Conservation (phyloP, 2,113 vertebrate species). For the Saimiri boliviensis region DNA sequence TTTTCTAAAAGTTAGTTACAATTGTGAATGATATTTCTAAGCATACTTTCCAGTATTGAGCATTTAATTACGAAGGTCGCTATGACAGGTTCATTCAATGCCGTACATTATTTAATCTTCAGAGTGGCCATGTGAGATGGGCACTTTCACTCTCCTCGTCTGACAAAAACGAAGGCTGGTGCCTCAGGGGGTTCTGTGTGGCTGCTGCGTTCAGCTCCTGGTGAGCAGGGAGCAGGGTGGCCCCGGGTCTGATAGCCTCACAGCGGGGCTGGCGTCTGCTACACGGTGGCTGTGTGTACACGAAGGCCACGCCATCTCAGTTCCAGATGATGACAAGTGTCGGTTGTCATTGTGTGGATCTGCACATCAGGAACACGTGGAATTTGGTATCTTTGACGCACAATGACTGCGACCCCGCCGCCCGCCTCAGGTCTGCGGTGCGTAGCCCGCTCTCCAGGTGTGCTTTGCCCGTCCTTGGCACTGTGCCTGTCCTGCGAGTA, state of each 20-base stretch:
- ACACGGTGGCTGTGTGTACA: background rate
- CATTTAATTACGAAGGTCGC: background rate
- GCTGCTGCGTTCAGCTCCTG: accelerated
- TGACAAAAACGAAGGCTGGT: no score
- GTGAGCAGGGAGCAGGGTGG: accelerated
- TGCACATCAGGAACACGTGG: accelerated
- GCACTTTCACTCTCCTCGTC: accelerated
- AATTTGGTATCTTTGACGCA: no score
- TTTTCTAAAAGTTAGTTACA: no score
- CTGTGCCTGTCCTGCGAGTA: background rate
- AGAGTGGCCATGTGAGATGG: accelerated
- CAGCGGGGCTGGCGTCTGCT: no score
- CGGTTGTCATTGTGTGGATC: no score
- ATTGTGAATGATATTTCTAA: no score
- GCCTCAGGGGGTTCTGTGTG: accelerated
- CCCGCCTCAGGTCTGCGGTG: background rate
- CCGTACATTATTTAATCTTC: accelerated
- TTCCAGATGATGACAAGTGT: background rate
- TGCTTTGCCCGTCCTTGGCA: background rate
- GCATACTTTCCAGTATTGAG: background rate
- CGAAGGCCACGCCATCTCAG: background rate
- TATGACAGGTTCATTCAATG: accelerated
- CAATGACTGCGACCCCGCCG: accelerated
- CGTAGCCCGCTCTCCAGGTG: no score
- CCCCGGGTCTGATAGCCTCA: background rate